Evolutionary conservation across 2,797 vertebrate genomes (phyloP).

Genomic region (Melanotaenia nigrans): DNA sequence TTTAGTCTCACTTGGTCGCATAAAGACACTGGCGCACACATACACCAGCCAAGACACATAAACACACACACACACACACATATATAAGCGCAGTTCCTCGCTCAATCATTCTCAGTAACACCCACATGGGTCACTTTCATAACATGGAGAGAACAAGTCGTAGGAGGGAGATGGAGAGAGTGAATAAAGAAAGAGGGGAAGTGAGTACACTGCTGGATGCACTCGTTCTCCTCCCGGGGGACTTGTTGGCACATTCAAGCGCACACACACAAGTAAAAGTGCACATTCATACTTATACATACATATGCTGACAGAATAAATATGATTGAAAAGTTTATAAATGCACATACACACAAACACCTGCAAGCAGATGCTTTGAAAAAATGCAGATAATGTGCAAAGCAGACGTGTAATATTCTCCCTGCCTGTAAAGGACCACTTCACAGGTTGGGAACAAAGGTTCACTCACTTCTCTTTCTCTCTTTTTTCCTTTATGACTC

Average conservation of each 20-base stretch:
- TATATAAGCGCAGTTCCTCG: slow-evolving; percentile 48
- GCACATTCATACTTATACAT: slow-evolving; percentile 15
- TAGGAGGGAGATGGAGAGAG: slow-evolving; percentile 76
- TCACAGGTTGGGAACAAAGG: slow-evolving; percentile 69
- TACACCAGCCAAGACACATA: slow-evolving; percentile 41
- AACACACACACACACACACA: slow-evolving; percentile 19
- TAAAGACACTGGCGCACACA: slow-evolving; percentile 41
- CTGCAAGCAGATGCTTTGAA: slow-evolving; percentile 27
- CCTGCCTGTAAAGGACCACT: slow-evolving; percentile 61
- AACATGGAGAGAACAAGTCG: slow-evolving; percentile 77
- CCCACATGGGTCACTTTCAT: slow-evolving; percentile 85
- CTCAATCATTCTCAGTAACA: slow-evolving; percentile 80
- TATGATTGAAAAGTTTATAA: slow-evolving; percentile 44
- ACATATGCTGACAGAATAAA: slow-evolving; percentile 46
- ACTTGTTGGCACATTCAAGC: slow-evolving; percentile 57
- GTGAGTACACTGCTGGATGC: slow-evolving; percentile 73
- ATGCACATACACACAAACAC: slow-evolving; percentile 13
- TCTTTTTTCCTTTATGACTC: slow-evolving; percentile 60
- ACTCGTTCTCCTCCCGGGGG: slow-evolving; percentile 61
- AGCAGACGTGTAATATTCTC: slow-evolving; percentile 37
- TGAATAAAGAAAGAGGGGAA: slow-evolving; percentile 57
- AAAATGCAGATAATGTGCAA: slow-evolving; percentile 47
- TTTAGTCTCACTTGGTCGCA: slow-evolving; percentile 48
- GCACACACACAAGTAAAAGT: slow-evolving; percentile 17
- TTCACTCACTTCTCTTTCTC: slow-evolving; percentile 32